Conservation (phyloP, 2,113 vertebrate genomes). For the Synodontis membranacea region DNA sequence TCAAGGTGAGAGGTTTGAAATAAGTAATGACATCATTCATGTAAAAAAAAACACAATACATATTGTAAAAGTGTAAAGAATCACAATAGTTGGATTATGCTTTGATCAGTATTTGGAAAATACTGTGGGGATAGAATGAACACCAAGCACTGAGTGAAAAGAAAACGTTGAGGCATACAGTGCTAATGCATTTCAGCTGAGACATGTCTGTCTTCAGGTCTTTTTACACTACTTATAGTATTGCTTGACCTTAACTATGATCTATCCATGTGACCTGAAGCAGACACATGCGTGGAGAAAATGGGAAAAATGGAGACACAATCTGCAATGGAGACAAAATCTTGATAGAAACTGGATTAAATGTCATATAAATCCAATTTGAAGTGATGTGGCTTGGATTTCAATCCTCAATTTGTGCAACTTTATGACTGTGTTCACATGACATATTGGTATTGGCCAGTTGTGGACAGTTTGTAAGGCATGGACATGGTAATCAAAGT, state of each 20-base stretch:
- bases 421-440: background rate
- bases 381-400: background rate
- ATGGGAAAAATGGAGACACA: background rate
- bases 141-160: background rate
- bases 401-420: background rate
- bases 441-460: background rate
- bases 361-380: background rate
- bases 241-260: background rate
- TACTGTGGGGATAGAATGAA: background rate
- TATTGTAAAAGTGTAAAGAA: background rate
- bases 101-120: background rate
- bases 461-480: background rate
- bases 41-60: background rate
- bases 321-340: background rate
- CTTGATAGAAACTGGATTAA: background rate
- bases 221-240: background rate
- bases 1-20: slow-evolving; percentile 79
- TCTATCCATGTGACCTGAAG: background rate
- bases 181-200: background rate
- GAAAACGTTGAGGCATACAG: background rate
- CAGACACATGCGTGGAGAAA: background rate
- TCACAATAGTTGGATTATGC: background rate
- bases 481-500: background rate
- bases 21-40: background rate
- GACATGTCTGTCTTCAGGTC: background rate